Percentiles rank a stretch among this genome's conserved stretches.
These are phyloP conservation scores for Hexactinellida sp. DNA, from an alignment of 37 sponge, comb jelly and placozoan species.

Conservation along the genomic window DNA sequence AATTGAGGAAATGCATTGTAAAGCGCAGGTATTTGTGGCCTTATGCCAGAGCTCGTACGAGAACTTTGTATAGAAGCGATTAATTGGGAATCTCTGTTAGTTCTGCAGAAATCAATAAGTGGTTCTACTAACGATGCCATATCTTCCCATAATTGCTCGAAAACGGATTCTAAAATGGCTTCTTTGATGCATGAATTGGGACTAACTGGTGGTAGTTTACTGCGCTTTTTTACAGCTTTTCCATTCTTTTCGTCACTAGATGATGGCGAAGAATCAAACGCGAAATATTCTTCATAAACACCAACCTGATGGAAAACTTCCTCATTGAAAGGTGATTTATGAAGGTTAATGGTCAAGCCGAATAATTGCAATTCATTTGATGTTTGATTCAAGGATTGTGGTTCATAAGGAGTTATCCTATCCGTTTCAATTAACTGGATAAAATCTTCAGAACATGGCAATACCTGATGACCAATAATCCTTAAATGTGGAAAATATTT, in stretches of 20 bases:
- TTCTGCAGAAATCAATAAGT: neutral
- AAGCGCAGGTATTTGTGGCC: neutral
- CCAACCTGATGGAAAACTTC: neutral
- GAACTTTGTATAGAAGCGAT: slow-evolving; percentile 10
- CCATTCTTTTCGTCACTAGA: neutral
- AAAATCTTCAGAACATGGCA: neutral
- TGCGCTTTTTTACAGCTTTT: neutral
- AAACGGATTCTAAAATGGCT: neutral
- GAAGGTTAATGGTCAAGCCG: neutral
- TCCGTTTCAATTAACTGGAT: neutral
- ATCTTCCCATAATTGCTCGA: slow-evolving; percentile 5
- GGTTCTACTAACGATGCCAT: neutral
- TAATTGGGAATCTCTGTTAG: neutral
- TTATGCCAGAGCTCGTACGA: neutral
- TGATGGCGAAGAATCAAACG: neutral
- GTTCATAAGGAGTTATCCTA: neutral
- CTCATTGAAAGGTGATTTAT: neutral
- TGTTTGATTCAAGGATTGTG: neutral
- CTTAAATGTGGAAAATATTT: slow-evolving; percentile 11
- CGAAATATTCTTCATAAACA: slow-evolving; percentile 6
- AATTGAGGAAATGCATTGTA: neutral
- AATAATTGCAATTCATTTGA: neutral
- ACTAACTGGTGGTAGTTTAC: neutral
- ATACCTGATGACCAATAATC: neutral
- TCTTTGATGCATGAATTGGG: neutral